Conservation (phyloP, 1,140 invertebrate genomes). For the Drosophila sp. region DNA sequence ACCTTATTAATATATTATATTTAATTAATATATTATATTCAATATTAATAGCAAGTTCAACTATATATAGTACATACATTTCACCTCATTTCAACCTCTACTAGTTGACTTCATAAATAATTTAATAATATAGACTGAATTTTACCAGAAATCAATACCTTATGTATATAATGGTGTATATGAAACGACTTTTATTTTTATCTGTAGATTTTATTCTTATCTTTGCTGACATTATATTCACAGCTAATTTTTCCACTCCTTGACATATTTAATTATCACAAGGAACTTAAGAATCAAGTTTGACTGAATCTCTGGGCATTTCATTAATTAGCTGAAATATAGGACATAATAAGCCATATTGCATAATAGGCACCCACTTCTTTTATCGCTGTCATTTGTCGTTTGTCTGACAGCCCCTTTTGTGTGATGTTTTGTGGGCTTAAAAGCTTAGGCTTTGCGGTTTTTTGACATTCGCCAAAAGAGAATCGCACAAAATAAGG, state of each 20-base stretch:
- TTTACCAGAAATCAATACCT: no score
- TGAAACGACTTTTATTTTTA: no score
- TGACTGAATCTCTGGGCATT: slow-evolving; percentile 65
- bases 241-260: neutral
- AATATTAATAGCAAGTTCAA: no score
- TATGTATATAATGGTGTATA: no score
- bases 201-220: no score
- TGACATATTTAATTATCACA: neutral
- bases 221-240: no score
- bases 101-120: no score
- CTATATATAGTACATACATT: no score
- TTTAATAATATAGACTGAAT: no score
- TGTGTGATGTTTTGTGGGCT: slow-evolving; percentile 60
- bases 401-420: slow-evolving; percentile 38
- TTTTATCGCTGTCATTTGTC: neutral
- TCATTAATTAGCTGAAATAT: slow-evolving; percentile 77
- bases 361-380: neutral
- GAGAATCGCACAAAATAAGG: slow-evolving; percentile 54
- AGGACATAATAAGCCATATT: slow-evolving; percentile 61
- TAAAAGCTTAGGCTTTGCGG: slow-evolving; percentile 66
- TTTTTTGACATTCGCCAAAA: slow-evolving; percentile 50
- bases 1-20: no score
- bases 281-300: slow-evolving; percentile 8
- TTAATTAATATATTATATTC: no score
- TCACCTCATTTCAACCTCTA: no score